A percentile compares a stretch with the other conserved stretches of the same genome.
Evolutionary conservation across 1,140 invertebrate species (phyloP).

Genomic region (Drosophila biarmipes): DNA sequence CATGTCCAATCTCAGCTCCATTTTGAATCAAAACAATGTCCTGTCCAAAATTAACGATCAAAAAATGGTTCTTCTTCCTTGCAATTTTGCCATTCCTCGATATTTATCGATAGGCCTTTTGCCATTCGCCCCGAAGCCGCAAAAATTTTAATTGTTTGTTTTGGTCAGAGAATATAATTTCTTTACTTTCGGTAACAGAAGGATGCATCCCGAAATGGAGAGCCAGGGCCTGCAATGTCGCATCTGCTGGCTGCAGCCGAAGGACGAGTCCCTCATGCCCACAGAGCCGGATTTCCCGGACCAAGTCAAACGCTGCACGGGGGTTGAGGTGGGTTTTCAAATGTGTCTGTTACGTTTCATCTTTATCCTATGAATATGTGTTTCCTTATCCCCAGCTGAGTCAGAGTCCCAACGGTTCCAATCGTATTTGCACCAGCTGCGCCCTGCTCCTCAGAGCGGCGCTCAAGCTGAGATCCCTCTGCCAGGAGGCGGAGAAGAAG

Average conservation of each 20-base stretch:
- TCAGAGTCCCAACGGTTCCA: conserved; percentile 20
- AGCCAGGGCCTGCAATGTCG: conserved; percentile 35
- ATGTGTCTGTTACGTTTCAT: background rate
- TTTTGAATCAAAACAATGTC: conserved; percentile 10
- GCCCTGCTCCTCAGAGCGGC: conserved; percentile 54
- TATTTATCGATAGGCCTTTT: background rate
- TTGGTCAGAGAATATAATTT: background rate
- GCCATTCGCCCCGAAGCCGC: conserved; percentile 14
- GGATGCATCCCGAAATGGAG: conserved; percentile 16
- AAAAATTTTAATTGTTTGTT: conserved; percentile 8
- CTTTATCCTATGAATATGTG: background rate
- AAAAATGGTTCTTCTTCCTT: conserved; percentile 10
- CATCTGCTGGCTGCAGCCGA: conserved; percentile 61
- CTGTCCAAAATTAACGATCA: conserved; percentile 7
- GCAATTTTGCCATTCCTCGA: background rate
- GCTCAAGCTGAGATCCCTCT: conserved; percentile 53
- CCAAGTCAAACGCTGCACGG: conserved; percentile 53
- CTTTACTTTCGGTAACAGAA: background rate
- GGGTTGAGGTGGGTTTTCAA: conserved; percentile 29
- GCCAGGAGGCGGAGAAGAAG: conserved; percentile 47
- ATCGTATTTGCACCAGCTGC: conserved; percentile 67
- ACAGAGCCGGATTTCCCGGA: conserved; percentile 22
- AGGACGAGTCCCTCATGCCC: conserved; percentile 55
- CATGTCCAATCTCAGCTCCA: conserved; percentile 48
- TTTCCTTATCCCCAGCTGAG: conserved; percentile 37